Conservation (phyloP, 2,888 invertebrate genomes). For the Drosophila demipolita region DNA sequence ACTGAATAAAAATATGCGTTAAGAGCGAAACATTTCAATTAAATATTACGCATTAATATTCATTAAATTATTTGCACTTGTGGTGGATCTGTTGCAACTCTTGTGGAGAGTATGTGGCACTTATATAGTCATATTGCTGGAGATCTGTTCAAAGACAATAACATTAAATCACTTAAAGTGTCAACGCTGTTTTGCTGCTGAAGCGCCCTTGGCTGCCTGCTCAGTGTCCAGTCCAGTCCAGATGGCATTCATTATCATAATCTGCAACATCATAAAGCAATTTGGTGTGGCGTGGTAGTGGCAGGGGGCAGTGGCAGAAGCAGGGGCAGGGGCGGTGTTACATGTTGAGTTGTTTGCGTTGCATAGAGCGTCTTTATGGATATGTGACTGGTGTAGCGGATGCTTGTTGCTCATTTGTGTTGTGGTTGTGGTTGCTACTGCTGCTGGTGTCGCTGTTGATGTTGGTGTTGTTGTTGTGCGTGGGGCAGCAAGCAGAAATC, state of each 20-base stretch:
- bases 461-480: slow-evolving; percentile 21
- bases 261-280: slow-evolving; percentile 82
- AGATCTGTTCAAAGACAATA: slow-evolving; percentile 70
- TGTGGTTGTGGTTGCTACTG: slow-evolving; percentile 15
- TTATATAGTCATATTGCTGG: slow-evolving; percentile 12
- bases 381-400: slow-evolving; percentile 59
- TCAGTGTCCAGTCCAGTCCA: slow-evolving; percentile 72
- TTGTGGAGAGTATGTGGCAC: slow-evolving; percentile 1
- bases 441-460: background rate
- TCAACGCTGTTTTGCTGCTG: slow-evolving; percentile 63
- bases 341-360: slow-evolving; percentile 69
- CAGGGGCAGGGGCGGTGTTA: slow-evolving; percentile 4
- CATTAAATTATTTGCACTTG: slow-evolving; percentile 58
- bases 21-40: slow-evolving; percentile 64
- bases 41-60: slow-evolving; percentile 72
- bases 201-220: slow-evolving; percentile 50
- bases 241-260: slow-evolving; percentile 83
- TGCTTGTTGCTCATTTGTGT: slow-evolving; percentile 31
- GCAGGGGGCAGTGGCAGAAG: background rate
- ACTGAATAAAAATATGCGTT: background rate
- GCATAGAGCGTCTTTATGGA: slow-evolving; percentile 69
- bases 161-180: slow-evolving; percentile 84
- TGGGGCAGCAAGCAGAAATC: slow-evolving; percentile 59
- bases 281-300: slow-evolving; percentile 55
- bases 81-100: background rate